Base-by-base conservation (phyloP, 2,113 vertebrate species). In the Hydrochoerus hydrochaeris region DNA sequence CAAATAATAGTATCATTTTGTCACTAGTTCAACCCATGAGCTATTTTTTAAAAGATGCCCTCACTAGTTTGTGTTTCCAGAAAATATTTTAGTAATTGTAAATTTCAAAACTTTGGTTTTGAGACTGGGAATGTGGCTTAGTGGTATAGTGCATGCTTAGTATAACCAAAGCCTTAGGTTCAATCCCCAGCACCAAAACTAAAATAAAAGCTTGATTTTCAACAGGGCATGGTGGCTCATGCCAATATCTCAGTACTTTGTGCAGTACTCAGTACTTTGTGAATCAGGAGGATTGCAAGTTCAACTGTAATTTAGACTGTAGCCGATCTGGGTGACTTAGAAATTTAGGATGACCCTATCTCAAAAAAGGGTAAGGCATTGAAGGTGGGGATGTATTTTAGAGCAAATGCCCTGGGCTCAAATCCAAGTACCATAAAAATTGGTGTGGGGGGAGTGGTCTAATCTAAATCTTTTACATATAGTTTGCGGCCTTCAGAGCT, bases 1-100 rank as follows among this genome's bases (percentile, higher is more conserved):
- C 75, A 83, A 57, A 92, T 73, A 85, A 44, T 58, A 94, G n/a
- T 73, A 69, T 85, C 57, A 52, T 91, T 81, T 91, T 85, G n/a
- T 95, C 71, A 88, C 49, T 62, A 32, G 17, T 73, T 93, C 20
- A 77, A 17, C 71, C 13, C 82, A 44, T 5, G 10, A 87, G 49
- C 16, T 32, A 28, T 85, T 77, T 26, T 44, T 16, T 30, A 85
- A 63, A 90, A 57, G 10, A 52, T 44, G 20, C 7, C 71, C 11
- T 67, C 19, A 57, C 57, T 49, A 46, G n/a, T 78, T n/a, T 58
- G 22, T 78, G 24, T 54, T 90, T 90, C 49, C 22, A 57, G 46
- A 92, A 88, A 67, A 1, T 41, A 32, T 41, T 46, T 62, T 52
- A 73, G 32, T 84, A 71, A 80, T 22, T 67, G 17, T 14, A 30